These are phyloP conservation scores for Nasalis larvatus DNA, from an alignment of 2,113 vertebrate genomes.

Conservation along the genomic window DNA sequence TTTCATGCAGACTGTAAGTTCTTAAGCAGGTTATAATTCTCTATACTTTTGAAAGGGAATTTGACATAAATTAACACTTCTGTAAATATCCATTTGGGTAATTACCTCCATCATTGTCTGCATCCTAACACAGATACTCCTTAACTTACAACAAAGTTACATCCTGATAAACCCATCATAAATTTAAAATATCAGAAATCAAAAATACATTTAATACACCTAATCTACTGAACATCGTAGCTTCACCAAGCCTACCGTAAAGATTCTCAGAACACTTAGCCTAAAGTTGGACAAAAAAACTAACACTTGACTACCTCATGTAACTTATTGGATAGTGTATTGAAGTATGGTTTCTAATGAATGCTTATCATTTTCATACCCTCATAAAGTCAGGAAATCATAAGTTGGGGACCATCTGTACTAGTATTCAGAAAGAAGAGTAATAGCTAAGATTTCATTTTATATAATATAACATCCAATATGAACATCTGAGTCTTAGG, in stretches of 20 bases:
- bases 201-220: not conserved
- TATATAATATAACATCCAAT: not conserved
- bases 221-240: not conserved
- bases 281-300: not conserved
- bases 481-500: not conserved
- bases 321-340: not conserved
- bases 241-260: not conserved
- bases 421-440: not conserved
- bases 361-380: not conserved
- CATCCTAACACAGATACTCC: not conserved
- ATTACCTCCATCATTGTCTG: not conserved
- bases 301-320: not conserved
- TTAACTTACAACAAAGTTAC: not conserved
- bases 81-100: not conserved
- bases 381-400: not conserved
- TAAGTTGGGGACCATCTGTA: not conserved
- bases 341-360: not conserved
- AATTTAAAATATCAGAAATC: not conserved
- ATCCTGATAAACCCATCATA: not conserved
- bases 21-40: not conserved
- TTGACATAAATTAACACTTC: not conserved
- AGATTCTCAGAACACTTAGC: not conserved
- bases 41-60: not conserved
- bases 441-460: not conserved
- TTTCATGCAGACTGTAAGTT: not conserved